A percentile compares a stretch with the other conserved stretches of the same genome.
Conservation (phyloP, 2,888 invertebrate genomes). For the Hirtodrosophila cameraria region DNA sequence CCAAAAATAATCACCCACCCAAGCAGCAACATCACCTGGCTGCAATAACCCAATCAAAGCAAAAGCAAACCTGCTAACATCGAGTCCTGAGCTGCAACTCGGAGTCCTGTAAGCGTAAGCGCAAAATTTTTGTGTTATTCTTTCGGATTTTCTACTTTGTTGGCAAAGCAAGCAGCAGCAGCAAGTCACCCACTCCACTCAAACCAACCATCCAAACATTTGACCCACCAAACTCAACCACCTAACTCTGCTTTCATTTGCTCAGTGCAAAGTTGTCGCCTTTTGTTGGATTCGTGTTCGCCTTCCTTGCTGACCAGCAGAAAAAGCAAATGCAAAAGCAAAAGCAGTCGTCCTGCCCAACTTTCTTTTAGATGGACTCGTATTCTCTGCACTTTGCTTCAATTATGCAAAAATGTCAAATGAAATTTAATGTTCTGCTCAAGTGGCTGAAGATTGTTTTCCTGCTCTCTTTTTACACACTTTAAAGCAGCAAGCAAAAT, state of each 20-base stretch:
- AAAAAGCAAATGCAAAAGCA: slow-evolving; percentile 7
- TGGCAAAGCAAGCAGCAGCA: slow-evolving; percentile 72
- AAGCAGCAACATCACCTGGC: slow-evolving; percentile 32
- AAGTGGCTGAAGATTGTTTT: slow-evolving; percentile 67
- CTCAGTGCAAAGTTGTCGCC: slow-evolving; percentile 74
- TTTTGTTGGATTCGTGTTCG: slow-evolving; percentile 71
- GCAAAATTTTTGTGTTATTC: slow-evolving; percentile 80
- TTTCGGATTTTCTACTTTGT: slow-evolving; percentile 83
- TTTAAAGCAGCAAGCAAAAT: background rate
- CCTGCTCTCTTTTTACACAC: background rate
- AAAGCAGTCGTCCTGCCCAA: too few relatives aligned
- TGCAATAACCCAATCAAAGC: slow-evolving; percentile 42
- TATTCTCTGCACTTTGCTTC: slow-evolving; percentile 58
- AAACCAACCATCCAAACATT: background rate
- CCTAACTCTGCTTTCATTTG: slow-evolving; percentile 67
- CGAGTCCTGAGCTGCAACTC: background rate
- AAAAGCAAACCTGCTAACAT: slow-evolving; percentile 20
- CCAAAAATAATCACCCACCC: background rate
- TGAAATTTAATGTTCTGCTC: slow-evolving; percentile 81
- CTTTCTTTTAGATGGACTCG: slow-evolving; percentile 32
- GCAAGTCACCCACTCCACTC: background rate
- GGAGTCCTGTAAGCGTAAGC: slow-evolving; percentile 51
- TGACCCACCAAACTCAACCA: slow-evolving; percentile 7
- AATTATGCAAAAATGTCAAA: slow-evolving; percentile 82
- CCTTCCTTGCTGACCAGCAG: slow-evolving; percentile 40